phyloP scores from a whole-genome alignment of 2,888 invertebrate genomes.

The Sarcophaga subvicina region DNA sequence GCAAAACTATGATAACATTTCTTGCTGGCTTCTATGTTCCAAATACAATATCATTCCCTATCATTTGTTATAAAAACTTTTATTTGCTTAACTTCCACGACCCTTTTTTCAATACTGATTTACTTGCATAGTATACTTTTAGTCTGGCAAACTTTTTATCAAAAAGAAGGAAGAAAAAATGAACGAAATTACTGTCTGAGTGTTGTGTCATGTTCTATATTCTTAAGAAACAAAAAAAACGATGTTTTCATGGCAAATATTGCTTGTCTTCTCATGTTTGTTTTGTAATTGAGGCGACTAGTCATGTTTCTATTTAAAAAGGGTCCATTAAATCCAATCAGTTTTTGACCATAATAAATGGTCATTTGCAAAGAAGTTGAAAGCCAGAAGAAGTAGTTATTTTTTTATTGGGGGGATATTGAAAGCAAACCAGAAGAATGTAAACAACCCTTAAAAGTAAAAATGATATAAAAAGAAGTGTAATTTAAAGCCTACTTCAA shows the following conservation, averaged over 20 bases:
- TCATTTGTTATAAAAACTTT: neutral
- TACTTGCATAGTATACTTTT: neutral
- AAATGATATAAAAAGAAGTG: neutral
- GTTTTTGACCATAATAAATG: slow-evolving; percentile 56
- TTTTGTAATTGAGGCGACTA: neutral
- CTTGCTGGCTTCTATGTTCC: too few species aligned
- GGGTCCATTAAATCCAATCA: slow-evolving; percentile 53
- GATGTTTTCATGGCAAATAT: neutral
- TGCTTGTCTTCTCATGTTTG: slow-evolving; percentile 38
- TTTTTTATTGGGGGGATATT: too few species aligned
- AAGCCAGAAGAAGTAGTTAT: slow-evolving; percentile 7
- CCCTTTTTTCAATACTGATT: neutral
- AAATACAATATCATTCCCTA: neutral
- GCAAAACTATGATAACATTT: neutral
- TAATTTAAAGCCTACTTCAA: neutral
- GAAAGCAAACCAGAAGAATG: neutral
- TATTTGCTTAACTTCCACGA: neutral
- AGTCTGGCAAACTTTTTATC: neutral
- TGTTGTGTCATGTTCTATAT: slow-evolving; percentile 53
- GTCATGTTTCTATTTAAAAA: slow-evolving; percentile 31
- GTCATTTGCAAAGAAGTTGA: slow-evolving; percentile 16
- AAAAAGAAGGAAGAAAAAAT: neutral
- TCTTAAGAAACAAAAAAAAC: neutral
- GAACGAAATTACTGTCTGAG: slow-evolving; percentile 44
- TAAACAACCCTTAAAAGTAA: neutral